A percentile compares a stretch with the other conserved stretches of the same genome.
Conservation (phyloP, 1,140 invertebrate genomes). For the Orius laevigatus region DNA sequence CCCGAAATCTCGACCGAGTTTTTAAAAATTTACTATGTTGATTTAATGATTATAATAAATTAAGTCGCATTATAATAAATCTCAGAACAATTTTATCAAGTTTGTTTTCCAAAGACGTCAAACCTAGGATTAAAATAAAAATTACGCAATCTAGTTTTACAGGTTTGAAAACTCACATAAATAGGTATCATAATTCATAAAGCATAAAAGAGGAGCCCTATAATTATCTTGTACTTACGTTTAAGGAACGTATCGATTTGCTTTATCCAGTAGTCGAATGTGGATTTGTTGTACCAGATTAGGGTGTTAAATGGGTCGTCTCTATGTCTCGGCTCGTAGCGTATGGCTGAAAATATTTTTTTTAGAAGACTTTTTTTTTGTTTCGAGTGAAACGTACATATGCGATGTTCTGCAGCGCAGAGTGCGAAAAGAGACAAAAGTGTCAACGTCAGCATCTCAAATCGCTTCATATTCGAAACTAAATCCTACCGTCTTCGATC, state of each 20-base stretch:
- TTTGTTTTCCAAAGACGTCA: not conserved
- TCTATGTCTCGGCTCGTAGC: constrained; percentile 10
- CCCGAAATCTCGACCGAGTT: no score
- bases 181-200: no score
- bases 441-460: not conserved
- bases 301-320: constrained; percentile 13
- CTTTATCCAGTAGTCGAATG: constrained; percentile 14
- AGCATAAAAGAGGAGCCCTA: no score
- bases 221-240: no score
- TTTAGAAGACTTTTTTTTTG: no score
- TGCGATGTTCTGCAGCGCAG: no score
- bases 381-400: no score
- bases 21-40: no score
- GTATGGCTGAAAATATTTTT: constrained; percentile 3
- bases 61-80: not conserved
- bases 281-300: constrained; percentile 17
- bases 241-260: constrained; percentile 17
- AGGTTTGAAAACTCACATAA: constrained; percentile 4
- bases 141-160: not conserved
- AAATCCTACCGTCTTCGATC: no score
- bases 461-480: no score
- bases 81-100: not conserved
- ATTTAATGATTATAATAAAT: not conserved
- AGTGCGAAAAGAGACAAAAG: not conserved
- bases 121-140: not conserved